These are phyloP conservation scores for Sphinx pinastri DNA, from an alignment of 2,888 invertebrate genomes.

Conservation along the genomic window DNA sequence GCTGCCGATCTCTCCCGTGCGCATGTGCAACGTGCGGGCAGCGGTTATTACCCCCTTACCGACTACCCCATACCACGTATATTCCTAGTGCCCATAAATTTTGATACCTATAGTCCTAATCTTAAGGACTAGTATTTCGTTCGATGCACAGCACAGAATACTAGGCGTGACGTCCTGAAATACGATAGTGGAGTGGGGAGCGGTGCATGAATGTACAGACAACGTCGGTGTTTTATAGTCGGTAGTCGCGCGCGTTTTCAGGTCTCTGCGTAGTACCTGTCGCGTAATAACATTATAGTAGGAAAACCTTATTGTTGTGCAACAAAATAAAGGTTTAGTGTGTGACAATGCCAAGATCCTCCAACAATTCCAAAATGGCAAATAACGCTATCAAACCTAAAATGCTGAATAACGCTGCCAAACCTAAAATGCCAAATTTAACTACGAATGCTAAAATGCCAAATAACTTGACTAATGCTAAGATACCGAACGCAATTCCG, in stretches of 20 bases:
- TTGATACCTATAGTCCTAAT: neutral
- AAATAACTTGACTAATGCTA: no score
- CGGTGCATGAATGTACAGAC: neutral
- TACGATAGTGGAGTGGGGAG: neutral
- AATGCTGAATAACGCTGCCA: no score
- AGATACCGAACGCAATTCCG: no score
- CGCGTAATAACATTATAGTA: no score
- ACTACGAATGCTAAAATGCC: no score
- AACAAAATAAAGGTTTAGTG: no score
- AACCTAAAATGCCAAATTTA: no score
- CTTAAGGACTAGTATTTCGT: neutral
- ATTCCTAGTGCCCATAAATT: neutral
- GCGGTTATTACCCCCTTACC: neutral
- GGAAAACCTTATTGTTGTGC: no score
- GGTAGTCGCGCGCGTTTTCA: neutral
- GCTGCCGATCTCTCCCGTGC: neutral
- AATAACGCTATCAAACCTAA: no score
- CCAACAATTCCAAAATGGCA: no score
- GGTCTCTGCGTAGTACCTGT: no score
- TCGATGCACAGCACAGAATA: neutral
- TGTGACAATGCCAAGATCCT: no score
- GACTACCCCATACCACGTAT: neutral
- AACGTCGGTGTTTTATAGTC: neutral
- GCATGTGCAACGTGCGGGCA: neutral
- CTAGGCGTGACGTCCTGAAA: neutral